These are phyloP conservation scores for Maylandia zebra DNA, from an alignment of 2,113 vertebrate genomes.

Conservation along the genomic window DNA sequence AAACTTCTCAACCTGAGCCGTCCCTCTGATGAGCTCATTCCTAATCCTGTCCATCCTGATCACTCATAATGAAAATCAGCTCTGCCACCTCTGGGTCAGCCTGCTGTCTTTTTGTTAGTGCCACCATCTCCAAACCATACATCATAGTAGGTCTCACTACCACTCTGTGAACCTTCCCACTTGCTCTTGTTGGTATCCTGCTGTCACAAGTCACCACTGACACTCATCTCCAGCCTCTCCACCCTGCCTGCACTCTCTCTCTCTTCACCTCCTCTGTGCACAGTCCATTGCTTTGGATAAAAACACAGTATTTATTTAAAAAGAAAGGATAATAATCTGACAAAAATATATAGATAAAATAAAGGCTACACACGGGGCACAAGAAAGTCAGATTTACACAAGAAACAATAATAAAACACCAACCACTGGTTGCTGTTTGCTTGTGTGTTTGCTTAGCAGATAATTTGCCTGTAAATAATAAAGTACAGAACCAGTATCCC, in stretches of 20 bases:
- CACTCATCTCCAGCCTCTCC: neutral
- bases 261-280: neutral
- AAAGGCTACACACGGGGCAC: neutral
- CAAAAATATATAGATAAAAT: neutral
- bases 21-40: neutral
- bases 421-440: neutral
- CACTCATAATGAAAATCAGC: neutral
- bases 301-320: neutral
- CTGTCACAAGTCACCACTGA: neutral
- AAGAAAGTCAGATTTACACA: neutral
- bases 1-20: neutral
- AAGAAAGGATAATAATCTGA: neutral
- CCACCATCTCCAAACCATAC: neutral
- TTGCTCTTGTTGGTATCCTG: neutral
- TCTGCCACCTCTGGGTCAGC: neutral
- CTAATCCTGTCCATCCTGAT: neutral
- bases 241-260: neutral
- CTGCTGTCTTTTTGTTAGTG: neutral
- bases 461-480: neutral
- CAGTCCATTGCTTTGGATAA: neutral
- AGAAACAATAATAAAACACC: neutral
- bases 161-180: neutral
- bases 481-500: fast-evolving
- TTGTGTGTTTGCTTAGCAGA: neutral
- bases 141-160: neutral